Percentiles rank a stretch among this genome's conserved stretches.
phyloP scores from a whole-genome alignment of 1,140 invertebrate species.

The Melitaea cinxia region DNA sequence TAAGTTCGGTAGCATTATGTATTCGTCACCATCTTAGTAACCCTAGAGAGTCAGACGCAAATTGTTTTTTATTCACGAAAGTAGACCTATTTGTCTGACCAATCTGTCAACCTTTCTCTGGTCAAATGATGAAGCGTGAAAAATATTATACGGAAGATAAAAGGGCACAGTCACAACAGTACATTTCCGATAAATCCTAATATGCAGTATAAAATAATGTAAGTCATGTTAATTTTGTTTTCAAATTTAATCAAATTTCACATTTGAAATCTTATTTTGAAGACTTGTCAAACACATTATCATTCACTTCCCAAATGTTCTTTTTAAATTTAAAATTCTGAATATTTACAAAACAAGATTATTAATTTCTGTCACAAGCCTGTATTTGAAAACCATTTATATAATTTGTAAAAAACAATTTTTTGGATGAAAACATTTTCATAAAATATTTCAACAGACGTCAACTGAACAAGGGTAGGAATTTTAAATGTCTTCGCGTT shows the following conservation, averaged over 20 bases:
- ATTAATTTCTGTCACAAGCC: neutral
- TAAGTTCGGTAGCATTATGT: neutral
- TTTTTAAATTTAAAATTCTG: too few species aligned
- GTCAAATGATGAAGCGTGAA: conserved; percentile 34
- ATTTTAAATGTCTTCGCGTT: conserved; percentile 39
- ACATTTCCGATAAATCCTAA: neutral
- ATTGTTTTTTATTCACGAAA: conserved; percentile 51
- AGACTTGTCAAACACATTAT: too few species aligned
- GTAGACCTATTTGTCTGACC: conserved; percentile 48
- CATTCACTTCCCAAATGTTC: too few species aligned
- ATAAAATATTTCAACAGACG: conserved; percentile 28
- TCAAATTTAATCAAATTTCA: too few species aligned
- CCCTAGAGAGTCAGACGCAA: conserved; percentile 35
- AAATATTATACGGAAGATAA: conserved; percentile 1
- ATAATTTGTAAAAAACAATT: conserved; percentile 4
- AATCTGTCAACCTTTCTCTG: conserved; percentile 46
- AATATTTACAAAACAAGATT: neutral
- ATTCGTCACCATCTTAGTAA: neutral
- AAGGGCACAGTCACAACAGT: too few species aligned
- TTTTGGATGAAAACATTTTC: conserved; percentile 15
- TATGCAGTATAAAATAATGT: neutral
- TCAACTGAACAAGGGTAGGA: conserved; percentile 36
- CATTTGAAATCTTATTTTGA: too few species aligned
- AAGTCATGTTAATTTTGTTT: too few species aligned
- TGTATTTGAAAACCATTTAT: conserved; percentile 16